These are phyloP conservation scores for Zaprionus lachaisei DNA, from an alignment of 1,140 invertebrate genomes.

Conservation along the genomic window DNA sequence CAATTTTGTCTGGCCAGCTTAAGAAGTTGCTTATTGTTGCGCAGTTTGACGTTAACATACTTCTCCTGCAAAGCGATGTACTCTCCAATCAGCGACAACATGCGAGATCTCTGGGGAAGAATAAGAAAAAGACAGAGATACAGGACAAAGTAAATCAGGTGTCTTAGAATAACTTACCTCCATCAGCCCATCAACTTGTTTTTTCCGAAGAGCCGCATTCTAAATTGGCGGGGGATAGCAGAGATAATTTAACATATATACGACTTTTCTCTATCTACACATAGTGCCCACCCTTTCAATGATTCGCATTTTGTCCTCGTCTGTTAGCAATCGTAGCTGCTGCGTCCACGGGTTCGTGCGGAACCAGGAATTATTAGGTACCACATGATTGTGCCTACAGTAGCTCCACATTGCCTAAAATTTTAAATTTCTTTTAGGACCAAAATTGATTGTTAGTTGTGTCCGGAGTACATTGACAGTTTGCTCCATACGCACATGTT, in stretches of 20 bases:
- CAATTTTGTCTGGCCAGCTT: neutral
- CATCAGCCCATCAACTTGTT: conserved; percentile 28
- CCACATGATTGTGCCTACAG: conserved; percentile 11
- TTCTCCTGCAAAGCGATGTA: conserved; percentile 24
- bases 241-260: neutral
- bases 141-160: no score
- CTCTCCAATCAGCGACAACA: conserved; percentile 22
- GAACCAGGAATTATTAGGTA: neutral
- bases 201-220: conserved; percentile 15
- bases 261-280: no score
- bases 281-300: conserved; percentile 2
- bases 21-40: conserved; percentile 22
- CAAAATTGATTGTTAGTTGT: neutral
- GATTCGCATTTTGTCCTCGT: neutral
- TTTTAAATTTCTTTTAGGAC: conserved; percentile 7
- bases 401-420: conserved; percentile 15
- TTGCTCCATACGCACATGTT: neutral
- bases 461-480: neutral
- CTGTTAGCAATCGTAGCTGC: conserved; percentile 21
- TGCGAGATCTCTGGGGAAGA: conserved; percentile 14
- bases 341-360: neutral
- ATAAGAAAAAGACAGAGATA: neutral
- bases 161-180: neutral
- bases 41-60: conserved; percentile 15
- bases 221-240: neutral